Percentiles rank a stretch among this genome's conserved stretches.
These are phyloP conservation scores for Samia ricini DNA, from an alignment of 1,140 invertebrate genomes.

Conservation along the genomic window DNA sequence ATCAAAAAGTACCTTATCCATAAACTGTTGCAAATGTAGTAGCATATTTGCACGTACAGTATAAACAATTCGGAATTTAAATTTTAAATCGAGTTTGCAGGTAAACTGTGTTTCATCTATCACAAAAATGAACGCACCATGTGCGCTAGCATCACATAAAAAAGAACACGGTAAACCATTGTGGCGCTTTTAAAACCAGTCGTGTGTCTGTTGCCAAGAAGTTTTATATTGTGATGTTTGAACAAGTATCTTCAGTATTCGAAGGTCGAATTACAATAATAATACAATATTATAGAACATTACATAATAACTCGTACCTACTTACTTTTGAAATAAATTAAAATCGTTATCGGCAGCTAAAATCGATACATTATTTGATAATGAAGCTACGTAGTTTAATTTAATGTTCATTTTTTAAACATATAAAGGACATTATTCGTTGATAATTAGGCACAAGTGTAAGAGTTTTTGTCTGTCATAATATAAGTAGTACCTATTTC, in stretches of 20 bases:
- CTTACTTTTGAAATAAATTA: too few relatives aligned
- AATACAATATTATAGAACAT: not conserved
- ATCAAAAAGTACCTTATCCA: not conserved
- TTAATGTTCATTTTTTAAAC: too few relatives aligned
- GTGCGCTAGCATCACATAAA: not conserved
- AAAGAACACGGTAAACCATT: slow-evolving; percentile 1
- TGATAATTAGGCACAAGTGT: too few relatives aligned
- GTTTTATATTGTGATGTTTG: not conserved
- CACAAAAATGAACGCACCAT: not conserved
- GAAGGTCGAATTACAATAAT: not conserved
- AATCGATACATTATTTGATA: not conserved
- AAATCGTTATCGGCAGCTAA: not conserved
- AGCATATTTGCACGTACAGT: not conserved
- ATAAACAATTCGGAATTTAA: not conserved
- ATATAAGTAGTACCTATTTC: too few relatives aligned
- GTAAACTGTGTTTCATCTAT: not conserved
- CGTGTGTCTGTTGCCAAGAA: not conserved
- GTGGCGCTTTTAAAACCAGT: not conserved
- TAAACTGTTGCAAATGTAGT: not conserved
- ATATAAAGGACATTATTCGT: too few relatives aligned
- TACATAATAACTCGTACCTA: not conserved
- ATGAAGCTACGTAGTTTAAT: too few relatives aligned
- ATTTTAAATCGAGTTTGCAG: slow-evolving; percentile 6
- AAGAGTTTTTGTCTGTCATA: too few relatives aligned
- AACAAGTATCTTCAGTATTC: not conserved